Base-by-base conservation (phyloP, 2,113 vertebrate species). In the Podarcis raffonei region DNA sequence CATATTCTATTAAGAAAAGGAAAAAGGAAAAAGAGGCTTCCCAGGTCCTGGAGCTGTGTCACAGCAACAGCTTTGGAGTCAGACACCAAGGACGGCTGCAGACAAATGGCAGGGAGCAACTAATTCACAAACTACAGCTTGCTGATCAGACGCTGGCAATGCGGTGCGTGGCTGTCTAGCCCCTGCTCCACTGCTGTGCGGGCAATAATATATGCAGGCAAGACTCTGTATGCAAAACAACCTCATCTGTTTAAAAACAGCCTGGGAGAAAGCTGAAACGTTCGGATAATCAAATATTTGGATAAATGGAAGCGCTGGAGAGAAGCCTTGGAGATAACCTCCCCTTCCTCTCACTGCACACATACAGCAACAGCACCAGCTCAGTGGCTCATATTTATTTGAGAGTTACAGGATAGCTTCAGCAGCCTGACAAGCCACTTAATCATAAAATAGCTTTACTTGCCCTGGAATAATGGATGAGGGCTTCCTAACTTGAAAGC, bases 101-200 rank as follows among this genome's bases (percentile, higher is more conserved):
- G 74, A 57, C 23, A 30, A 18, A 76, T 6, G 23, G 25, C 71
- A 88, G 57, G 16, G 32, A 42, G 35, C 78, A 9, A 27, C 6
- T 0, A 16, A 22, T 65, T 35, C 84, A 30, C 74, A 65, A 39
- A 37, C 23, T 22, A 37, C 22, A 62, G 37, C 35, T 81, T 81
- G 53, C 37, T 0, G 6, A 48, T 79, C 81, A 0, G 0, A 81
- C 35, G 6, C 35, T 48, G 35, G 79, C 48, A 39, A 15, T 8
- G 27, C 12, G 25, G 37, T 15, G 2, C 57, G 15, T 16, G 30
- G 27, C 35, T 27, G 27, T 4, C 32, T 22, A 30, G 30, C 76
- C 37, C 71, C 69, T 32, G 30, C 6, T 66, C 11, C 23, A 20
- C 72, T 4, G 16, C 27, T 59, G 53, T 5, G 27, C 78, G 3